These are phyloP conservation scores for Emydocephalus ijimae DNA, from an alignment of 2,113 vertebrate species.

Conservation along the genomic window DNA sequence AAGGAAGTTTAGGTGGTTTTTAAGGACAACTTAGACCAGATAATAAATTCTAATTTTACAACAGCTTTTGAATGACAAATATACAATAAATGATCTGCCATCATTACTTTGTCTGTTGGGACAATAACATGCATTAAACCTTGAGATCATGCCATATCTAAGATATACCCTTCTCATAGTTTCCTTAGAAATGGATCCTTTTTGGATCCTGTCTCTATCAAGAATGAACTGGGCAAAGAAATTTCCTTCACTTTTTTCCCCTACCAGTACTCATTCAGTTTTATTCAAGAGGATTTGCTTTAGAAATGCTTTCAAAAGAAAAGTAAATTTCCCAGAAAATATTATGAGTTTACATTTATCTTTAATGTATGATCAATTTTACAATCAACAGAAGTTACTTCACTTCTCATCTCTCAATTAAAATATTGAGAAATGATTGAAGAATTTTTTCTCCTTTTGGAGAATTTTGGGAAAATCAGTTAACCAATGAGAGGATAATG, in stretches of 20 bases:
- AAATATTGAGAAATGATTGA: background rate
- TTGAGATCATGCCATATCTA: background rate
- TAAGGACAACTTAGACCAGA: background rate
- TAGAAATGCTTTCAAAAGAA: background rate
- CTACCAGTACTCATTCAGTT: background rate
- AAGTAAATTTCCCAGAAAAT: background rate
- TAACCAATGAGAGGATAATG: background rate
- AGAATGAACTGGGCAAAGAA: background rate
- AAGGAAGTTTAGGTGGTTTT: background rate
- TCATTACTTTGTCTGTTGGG: background rate
- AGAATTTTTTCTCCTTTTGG: background rate
- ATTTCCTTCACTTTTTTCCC: background rate
- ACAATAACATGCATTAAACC: background rate
- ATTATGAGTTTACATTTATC: background rate
- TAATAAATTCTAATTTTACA: background rate
- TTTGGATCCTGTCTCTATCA: background rate
- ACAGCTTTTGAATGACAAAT: background rate
- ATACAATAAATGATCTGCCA: background rate
- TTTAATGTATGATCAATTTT: background rate
- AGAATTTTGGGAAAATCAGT: background rate
- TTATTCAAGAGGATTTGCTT: background rate
- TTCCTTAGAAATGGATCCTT: background rate
- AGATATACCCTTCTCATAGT: background rate
- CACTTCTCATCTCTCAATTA: background rate
- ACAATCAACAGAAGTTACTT: background rate